These are phyloP conservation scores for Gracilinanus agilis DNA, from an alignment of 2,113 vertebrate species.

Conservation along the genomic window DNA sequence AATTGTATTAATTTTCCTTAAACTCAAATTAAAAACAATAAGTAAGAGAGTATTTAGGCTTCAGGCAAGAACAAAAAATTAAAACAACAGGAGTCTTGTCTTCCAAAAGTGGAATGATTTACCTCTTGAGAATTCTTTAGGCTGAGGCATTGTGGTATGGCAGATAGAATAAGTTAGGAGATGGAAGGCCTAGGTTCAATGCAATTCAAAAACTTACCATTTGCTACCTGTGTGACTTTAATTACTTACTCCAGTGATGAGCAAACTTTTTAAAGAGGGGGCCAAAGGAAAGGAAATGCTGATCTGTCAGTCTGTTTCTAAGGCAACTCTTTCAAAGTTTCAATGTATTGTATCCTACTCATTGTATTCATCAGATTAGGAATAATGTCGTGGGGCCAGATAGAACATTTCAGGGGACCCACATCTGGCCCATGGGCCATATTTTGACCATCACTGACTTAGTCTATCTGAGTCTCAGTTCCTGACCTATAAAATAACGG, in stretches of 20 bases:
- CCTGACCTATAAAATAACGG: no score
- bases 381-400: no score
- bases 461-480: neutral
- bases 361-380: no score
- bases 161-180: neutral
- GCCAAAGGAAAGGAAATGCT: no score
- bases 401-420: no score
- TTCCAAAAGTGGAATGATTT: neutral
- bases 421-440: no score
- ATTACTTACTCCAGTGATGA: no score
- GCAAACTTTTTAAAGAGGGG: no score
- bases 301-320: no score
- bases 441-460: no score
- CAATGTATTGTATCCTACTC: no score
- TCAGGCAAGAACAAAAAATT: neutral
- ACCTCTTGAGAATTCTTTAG: neutral
- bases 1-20: neutral
- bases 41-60: neutral
- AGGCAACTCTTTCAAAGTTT: no score
- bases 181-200: neutral
- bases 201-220: neutral
- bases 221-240: neutral
- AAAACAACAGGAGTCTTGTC: neutral
- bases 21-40: neutral
- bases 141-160: neutral